A percentile compares a stretch with the other conserved stretches of the same genome.
Conservation (phyloP, 2,113 vertebrate genomes). For the Mastomys natalensis region DNA sequence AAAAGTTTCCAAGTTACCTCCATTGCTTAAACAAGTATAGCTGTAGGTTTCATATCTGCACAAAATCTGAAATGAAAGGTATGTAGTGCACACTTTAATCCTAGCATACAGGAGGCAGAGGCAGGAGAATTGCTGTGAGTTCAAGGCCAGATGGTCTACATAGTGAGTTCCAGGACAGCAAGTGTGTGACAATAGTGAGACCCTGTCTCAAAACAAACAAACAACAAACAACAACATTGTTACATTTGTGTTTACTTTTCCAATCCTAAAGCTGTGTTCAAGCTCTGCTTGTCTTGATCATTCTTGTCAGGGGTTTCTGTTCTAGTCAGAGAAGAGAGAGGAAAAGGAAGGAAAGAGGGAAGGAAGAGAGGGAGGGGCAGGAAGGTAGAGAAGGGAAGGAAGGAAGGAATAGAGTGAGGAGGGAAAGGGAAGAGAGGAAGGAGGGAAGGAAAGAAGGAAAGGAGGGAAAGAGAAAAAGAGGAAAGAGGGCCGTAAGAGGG, state of each 20-base stretch:
- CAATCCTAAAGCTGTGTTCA: slow-evolving; percentile 23
- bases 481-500: background rate
- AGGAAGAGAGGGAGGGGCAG: no score
- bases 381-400: no score
- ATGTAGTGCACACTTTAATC: background rate
- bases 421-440: accelerated
- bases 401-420: background rate
- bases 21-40: background rate
- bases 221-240: background rate
- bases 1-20: background rate
- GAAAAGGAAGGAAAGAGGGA: background rate
- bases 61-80: background rate
- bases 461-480: no score
- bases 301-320: background rate
- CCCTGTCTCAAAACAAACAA: background rate
- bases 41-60: background rate
- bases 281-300: background rate
- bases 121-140: background rate
- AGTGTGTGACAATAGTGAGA: background rate
- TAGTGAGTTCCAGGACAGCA: no score
- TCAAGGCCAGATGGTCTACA: background rate
- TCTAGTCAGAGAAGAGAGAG: background rate
- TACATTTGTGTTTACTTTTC: background rate
- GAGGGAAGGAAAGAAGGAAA: accelerated
- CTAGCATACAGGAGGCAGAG: background rate